Evolutionary conservation across 2,888 invertebrate species (phyloP).

Genomic region (Luperina nickerlii): DNA sequence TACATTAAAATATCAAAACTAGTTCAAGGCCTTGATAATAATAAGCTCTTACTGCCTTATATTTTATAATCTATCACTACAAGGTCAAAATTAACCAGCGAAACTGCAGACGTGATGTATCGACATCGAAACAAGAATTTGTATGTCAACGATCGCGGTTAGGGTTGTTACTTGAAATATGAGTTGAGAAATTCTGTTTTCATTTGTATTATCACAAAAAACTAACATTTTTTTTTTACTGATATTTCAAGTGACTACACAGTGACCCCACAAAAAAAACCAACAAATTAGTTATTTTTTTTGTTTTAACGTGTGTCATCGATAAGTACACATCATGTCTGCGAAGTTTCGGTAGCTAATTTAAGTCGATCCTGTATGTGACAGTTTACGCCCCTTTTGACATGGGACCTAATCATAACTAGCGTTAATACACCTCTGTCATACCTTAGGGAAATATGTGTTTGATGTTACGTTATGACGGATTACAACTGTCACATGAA

Average conservation of each 20-base stretch:
- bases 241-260: not conserved
- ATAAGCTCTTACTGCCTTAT: conserved; percentile 25
- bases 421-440: not conserved
- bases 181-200: too few species aligned
- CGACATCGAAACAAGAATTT: too few species aligned
- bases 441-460: rapidly evolving
- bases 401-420: not conserved
- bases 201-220: not conserved
- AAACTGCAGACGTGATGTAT: not conserved
- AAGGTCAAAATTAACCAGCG: not conserved
- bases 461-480: not conserved
- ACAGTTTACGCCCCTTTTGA: not conserved
- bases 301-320: too few species aligned
- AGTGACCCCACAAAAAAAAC: too few species aligned
- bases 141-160: too few species aligned
- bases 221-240: not conserved
- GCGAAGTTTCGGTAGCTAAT: too few species aligned
- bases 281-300: too few species aligned
- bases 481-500: not conserved
- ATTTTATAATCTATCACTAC: not conserved
- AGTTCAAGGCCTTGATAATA: conserved; percentile 41
- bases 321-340: too few species aligned
- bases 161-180: too few species aligned
- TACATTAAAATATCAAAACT: conserved; percentile 14
- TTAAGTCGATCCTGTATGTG: not conserved